Base-by-base conservation (phyloP, 1,140 invertebrate genomes). In the Dufourea novaeangliae region DNA sequence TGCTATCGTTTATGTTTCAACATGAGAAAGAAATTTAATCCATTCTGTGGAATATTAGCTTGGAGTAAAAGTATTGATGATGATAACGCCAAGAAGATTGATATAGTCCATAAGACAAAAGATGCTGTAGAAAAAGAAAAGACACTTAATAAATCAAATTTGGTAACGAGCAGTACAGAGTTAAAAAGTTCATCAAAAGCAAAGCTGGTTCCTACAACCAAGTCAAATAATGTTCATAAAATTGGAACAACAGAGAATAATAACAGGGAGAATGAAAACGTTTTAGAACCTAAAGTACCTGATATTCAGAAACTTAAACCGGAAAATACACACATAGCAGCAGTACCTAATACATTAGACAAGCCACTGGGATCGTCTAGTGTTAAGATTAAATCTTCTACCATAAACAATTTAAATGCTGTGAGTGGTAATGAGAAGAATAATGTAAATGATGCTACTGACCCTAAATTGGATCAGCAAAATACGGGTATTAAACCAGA, bases 31-130 rank as follows among this genome's bases (percentile, higher is more conserved):
- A 68, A 63, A 0, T 75, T 86, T n/a, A 39, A 27, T 62, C 84
- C 74, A 27, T 50, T 81, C 7, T 86, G 85, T 32, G 73, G 37
- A 29, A 25, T 86, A 68, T 54, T 83, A 50, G 44, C 52, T 27
- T 86, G 71, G 80, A 80, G 56, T n/a, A 79, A 76, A 34, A 56
- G 12, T 8, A 64, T 82, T 27, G 64, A 72, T 8, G 17, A 69
- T 37, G 1, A 67, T n/a, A 27, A 12, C n/a, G n/a, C n/a, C 2
- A 59, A 56, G 59, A 64, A 29, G n/a, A 3, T 17, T 8, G 57
- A 29, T 0, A n/a, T 3, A 34, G 20, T n/a, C 2, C 20, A 7
- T 50, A 17, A 50, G 46, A n/a, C 46, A 50, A 20, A 17, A n/a
- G 20, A 50, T 7, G n/a, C 6, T 50, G 20, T 4, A n/a, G 7